Base-by-base conservation (phyloP, 2,797 vertebrate species). In the Sebastes reedi region DNA sequence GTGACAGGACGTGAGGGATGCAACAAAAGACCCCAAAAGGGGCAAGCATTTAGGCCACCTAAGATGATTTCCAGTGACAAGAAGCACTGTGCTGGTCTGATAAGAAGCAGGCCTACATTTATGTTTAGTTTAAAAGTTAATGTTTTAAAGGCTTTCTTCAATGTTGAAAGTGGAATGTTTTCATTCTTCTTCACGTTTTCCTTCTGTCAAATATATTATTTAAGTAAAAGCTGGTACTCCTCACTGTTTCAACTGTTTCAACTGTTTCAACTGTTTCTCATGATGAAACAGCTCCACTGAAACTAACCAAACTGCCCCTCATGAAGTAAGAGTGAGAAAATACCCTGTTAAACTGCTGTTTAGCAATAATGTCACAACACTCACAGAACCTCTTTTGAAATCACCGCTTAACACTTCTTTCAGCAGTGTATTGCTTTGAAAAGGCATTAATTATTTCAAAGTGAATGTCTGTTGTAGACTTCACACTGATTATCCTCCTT, bases 361-460 rank as follows among this genome's bases (percentile, higher is more conserved):
- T 82, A 36, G 46, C 74, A 76, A 74, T 72, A 65, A 71, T 83
- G 71, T 76, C 67, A 67, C 77, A 73, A 76, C 75, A 52, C 66
- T 10, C 36, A 2, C 4, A 24, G 10, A 70, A 50, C 30, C 27
- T 73, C 62, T 71, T 77, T 61, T 62, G 16, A 86, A 80, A 82
- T 75, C 58, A 4, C 36, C 27, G 62, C 29, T 75, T 52, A 56
- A 76, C 34, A 25, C 14, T 2, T 39, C 66, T 64, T 61, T 72
- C 46, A 36, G 29, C n/a, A 22, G 55, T 12, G 27, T 18, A 55
- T 55, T 81, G 74, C 78, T 36, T 75, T 72, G 78, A 82, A 82
- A 83, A 67, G 64, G 13, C 59, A 20, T 75, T 54, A 46, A 80
- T 88, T 74, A 86, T 83, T 83, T 81, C 65, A 83, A 77, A 88